phyloP scores from a whole-genome alignment of 2,888 invertebrate species.

The Melieria crassipennis region DNA sequence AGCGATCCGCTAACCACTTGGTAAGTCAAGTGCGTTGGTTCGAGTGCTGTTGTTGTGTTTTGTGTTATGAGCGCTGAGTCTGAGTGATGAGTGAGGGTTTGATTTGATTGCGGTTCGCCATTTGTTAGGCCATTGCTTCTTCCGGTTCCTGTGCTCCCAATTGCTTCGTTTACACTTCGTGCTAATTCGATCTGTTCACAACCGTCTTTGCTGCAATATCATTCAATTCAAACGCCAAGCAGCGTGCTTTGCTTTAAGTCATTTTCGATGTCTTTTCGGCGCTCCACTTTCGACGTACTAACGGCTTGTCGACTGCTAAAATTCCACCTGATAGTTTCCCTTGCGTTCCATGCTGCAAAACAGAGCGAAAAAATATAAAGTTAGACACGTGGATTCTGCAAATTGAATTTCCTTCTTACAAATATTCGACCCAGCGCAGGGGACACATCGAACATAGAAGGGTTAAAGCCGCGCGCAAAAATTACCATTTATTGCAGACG shows the following conservation, averaged over 20 bases:
- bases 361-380: no score
- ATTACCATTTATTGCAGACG: no score
- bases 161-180: not conserved
- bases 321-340: no score
- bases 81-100: conserved; percentile 25
- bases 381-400: no score
- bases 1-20: not conserved
- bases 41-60: not conserved
- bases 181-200: conserved; percentile 10
- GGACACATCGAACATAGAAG: no score
- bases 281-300: no score
- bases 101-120: not conserved
- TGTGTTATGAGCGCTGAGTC: not conserved
- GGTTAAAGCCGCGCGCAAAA: no score
- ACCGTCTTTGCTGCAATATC: conserved; percentile 4
- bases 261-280: not conserved
- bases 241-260: not conserved
- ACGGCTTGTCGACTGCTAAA: no score
- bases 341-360: no score
- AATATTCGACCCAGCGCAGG: no score
- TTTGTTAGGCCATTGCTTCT: no score
- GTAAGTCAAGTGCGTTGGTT: not conserved
- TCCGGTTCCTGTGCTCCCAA: not conserved
- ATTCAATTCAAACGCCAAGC: conserved; percentile 7
- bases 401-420: no score